These are phyloP conservation scores for Verasper variegatus DNA, from an alignment of 2,113 vertebrate species.

Conservation along the genomic window DNA sequence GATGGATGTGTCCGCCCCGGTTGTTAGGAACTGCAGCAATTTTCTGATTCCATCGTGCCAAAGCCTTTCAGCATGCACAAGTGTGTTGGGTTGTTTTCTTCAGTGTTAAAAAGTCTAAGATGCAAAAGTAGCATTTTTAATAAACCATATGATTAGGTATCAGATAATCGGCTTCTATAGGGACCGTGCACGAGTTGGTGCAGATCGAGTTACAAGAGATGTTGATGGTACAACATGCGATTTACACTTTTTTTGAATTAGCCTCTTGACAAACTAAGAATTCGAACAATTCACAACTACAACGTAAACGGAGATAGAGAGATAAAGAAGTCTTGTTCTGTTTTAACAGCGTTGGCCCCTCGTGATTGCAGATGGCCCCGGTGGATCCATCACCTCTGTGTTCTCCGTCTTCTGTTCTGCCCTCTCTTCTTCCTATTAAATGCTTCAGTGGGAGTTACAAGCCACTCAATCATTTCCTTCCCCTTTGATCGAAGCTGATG, in stretches of 20 bases:
- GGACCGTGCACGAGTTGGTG: too few species aligned
- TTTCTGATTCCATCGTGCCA: too few species aligned
- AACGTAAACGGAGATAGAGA: neutral
- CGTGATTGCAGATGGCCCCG: conserved; percentile 1
- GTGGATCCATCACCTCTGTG: conserved; percentile 17
- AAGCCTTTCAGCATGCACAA: too few species aligned
- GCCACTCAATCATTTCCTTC: conserved; percentile 56
- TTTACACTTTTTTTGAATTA: too few species aligned
- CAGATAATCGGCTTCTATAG: too few species aligned
- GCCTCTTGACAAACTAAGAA: neutral
- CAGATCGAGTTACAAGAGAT: too few species aligned
- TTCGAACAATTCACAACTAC: neutral
- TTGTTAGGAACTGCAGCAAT: too few species aligned
- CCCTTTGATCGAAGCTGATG: conserved; percentile 56
- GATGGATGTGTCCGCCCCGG: conserved; percentile 50
- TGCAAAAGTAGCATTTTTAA: too few species aligned
- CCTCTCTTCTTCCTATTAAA: conserved; percentile 56
- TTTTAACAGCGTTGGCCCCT: neutral
- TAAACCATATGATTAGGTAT: too few species aligned
- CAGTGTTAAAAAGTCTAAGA: too few species aligned
- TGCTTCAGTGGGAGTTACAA: conserved; percentile 54
- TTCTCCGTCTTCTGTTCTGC: conserved; percentile 5
- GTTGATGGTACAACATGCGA: too few species aligned
- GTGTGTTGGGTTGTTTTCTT: neutral
- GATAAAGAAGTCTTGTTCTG: neutral